phyloP scores from a whole-genome alignment of 2,113 vertebrate species.

The Empidonax alnorum region DNA sequence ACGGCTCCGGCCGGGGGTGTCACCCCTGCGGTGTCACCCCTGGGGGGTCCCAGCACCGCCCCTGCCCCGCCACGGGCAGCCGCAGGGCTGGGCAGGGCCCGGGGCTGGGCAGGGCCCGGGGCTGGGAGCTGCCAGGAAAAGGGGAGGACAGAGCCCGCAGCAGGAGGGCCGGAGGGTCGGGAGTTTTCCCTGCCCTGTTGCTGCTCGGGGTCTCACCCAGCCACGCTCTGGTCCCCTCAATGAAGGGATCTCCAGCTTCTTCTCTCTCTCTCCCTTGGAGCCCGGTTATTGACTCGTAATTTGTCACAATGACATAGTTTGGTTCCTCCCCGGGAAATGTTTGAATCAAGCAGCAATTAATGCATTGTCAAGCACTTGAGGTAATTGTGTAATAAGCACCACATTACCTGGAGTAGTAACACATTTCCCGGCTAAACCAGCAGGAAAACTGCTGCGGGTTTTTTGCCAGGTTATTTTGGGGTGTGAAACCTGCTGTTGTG shows the following conservation, averaged over 20 bases:
- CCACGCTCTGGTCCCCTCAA: neutral
- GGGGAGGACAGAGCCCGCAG: rapidly evolving
- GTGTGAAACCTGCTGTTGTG: slow-evolving; percentile 36
- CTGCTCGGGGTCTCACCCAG: neutral
- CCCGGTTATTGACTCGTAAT: slow-evolving; percentile 3
- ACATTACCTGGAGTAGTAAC: slow-evolving; percentile 63
- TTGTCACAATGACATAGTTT: slow-evolving; percentile 34
- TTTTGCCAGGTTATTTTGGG: slow-evolving; percentile 53
- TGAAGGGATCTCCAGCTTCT: neutral
- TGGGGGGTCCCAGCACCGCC: no score
- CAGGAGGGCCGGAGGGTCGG: neutral
- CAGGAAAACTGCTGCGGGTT: neutral
- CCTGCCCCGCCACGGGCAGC: no score
- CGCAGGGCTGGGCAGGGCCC: neutral
- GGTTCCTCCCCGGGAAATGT: slow-evolving; percentile 61
- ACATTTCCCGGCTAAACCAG: slow-evolving; percentile 38
- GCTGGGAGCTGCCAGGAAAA: neutral
- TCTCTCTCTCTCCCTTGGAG: neutral
- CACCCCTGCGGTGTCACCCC: no score
- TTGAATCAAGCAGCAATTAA: slow-evolving; percentile 72
- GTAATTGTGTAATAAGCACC: slow-evolving; percentile 61
- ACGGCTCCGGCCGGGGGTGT: rapidly evolving
- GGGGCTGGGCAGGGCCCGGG: neutral
- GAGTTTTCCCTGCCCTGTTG: neutral
- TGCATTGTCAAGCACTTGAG: slow-evolving; percentile 32